Base-by-base conservation (phyloP, 2,888 invertebrate species). In the Erebia aethiops region DNA sequence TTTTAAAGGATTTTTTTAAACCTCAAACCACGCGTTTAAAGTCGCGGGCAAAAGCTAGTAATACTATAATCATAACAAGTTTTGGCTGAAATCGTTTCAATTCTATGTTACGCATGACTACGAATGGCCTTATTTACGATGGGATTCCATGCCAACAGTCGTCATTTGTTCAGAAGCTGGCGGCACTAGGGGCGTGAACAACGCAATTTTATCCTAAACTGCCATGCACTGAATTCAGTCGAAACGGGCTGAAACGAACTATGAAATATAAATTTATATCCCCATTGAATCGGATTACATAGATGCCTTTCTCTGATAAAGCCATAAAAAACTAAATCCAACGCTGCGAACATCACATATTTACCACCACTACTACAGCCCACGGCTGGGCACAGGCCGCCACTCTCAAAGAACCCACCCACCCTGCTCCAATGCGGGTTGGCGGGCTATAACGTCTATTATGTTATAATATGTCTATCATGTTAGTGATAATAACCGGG, bases 121-220 rank as follows among this genome's bases (percentile, higher is more conserved):
- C 57, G 21, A 58, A 67, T 67, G n/a, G 46, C 49, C 63, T 18
- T 68, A 61, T 68, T 54, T 54, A 61, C 61, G 68, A 63, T 63
- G 54, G 41, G 18, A 54, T 21, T 35, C 56, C 43, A 63, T 69
- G 69, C 62, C 69, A 69, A 63, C 62, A 57, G 54, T 26, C 43
- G 62, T 54, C 56, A 56, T 56, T 56, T 57, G 69, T 69, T 69
- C 69, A 67, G 58, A 49, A 63, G 46, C 54, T 63, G 69, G 62
- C 62, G 18, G 56, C 62, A 26, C 56, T 63, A 56, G 54, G 49
- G 56, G 69, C 56, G 69, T 46, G 62, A 63, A 57, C 62, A 63
- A 49, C 54, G 63, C 62, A 69, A 56, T 61, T 69, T 69, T 60
- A 63, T 69, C 46, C 56, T 18, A 69, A 52, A 61, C 56, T 46